Evolutionary conservation across 2,113 vertebrate genomes (phyloP).

Genomic region (Festucalex cinctus): DNA sequence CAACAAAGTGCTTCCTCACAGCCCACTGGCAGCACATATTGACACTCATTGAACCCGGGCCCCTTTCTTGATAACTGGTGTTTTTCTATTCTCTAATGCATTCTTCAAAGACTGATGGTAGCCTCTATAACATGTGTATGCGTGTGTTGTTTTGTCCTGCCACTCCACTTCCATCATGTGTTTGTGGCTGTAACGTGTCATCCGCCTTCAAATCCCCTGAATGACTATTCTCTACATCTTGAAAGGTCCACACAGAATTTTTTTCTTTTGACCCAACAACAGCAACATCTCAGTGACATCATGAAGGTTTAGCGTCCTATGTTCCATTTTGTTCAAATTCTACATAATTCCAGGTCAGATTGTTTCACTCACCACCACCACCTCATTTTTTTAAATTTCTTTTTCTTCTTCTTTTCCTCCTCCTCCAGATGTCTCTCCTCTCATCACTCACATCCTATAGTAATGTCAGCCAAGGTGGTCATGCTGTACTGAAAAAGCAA

Average conservation of each 20-base stretch:
- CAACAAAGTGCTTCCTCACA: too few species aligned
- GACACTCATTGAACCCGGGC: background rate
- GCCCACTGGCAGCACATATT: background rate
- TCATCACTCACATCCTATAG: background rate
- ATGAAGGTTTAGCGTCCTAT: background rate
- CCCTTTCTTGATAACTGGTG: background rate
- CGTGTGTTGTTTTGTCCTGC: constrained; percentile 16
- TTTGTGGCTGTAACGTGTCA: constrained; percentile 24
- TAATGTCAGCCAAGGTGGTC: background rate
- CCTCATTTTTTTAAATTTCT: background rate
- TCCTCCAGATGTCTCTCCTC: background rate
- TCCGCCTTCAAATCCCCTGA: constrained; percentile 30
- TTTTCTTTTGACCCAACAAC: background rate
- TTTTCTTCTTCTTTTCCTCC: background rate
- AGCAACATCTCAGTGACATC: background rate
- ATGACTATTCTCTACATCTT: constrained; percentile 17
- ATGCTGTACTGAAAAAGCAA: constrained; percentile 7
- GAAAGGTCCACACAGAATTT: constrained; percentile 18
- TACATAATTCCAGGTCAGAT: constrained; percentile 2
- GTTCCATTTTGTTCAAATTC: constrained; percentile 21
- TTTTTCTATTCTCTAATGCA: constrained; percentile 7
- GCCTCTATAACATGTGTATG: background rate
- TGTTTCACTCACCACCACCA: background rate
- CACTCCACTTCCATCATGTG: constrained; percentile 4
- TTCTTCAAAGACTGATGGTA: constrained; percentile 20